Conservation (phyloP, 2,797 vertebrate species). For the Furcifer pardalis region DNA sequence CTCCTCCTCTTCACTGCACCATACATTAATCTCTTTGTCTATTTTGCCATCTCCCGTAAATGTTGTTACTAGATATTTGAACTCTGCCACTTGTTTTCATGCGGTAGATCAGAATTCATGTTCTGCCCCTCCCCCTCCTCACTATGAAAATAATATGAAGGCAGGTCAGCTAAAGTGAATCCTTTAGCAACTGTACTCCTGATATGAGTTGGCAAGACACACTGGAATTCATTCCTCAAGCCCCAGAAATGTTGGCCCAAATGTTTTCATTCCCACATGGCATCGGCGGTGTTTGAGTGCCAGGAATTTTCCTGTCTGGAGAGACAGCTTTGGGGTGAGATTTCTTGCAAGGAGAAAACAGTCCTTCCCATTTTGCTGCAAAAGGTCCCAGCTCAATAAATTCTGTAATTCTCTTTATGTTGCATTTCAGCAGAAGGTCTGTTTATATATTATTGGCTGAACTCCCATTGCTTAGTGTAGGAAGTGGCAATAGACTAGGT, state of each 20-base stretch:
- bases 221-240: constrained; percentile 46
- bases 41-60: no score
- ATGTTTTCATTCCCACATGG: constrained; percentile 1
- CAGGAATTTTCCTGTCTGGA: constrained; percentile 34
- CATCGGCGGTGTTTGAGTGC: constrained; percentile 20
- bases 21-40: no score
- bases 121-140: not conserved
- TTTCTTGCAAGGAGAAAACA: not conserved
- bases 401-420: not conserved
- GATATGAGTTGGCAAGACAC: constrained; percentile 21
- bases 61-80: no score
- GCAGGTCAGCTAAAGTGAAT: not conserved
- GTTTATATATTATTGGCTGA: not conserved
- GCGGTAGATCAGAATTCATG: no score
- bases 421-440: not conserved
- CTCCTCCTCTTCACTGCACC: no score
- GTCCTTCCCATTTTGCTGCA: not conserved
- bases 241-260: constrained; percentile 35
- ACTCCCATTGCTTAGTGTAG: no score
- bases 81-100: no score
- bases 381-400: constrained; percentile 5
- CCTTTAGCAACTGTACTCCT: not conserved
- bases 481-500: no score
- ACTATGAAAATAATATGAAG: constrained; percentile 17
- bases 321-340: not conserved